phyloP scores from a whole-genome alignment of 2,113 vertebrate genomes.

The Paedocypris sp. region DNA sequence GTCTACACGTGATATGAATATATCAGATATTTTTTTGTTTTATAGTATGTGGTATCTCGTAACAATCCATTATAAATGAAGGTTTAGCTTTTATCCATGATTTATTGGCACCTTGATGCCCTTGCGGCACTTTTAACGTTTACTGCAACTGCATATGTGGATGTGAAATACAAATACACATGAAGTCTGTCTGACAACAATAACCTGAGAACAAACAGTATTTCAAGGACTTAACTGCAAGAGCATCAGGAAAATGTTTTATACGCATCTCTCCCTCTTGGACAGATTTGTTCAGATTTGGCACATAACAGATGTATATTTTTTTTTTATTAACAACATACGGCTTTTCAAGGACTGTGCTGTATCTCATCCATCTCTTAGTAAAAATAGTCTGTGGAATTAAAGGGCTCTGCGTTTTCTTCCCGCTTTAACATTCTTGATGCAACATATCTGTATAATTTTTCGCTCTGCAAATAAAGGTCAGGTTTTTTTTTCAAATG shows the following conservation, averaged over 20 bases:
- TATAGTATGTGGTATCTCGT: too few species aligned
- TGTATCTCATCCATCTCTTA: constrained; percentile 1
- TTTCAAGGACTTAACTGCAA: constrained; percentile 33
- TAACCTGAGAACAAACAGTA: constrained; percentile 37
- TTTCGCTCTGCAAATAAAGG: constrained; percentile 18
- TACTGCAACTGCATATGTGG: constrained; percentile 37
- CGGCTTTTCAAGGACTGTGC: neutral
- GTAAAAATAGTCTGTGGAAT: constrained; percentile 11
- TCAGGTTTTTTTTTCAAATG: neutral
- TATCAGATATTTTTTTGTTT: too few species aligned
- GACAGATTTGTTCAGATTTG: constrained; percentile 26
- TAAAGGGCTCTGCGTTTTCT: neutral
- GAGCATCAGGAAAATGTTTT: constrained; percentile 32
- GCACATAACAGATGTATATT: constrained; percentile 21
- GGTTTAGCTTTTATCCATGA: constrained; percentile 10
- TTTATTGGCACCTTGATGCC: constrained; percentile 31
- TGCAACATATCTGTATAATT: neutral
- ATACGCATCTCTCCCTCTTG: neutral
- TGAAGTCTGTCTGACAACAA: constrained; percentile 37
- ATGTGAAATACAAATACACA: constrained; percentile 32
- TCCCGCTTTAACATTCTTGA: neutral
- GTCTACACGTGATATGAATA: too few species aligned
- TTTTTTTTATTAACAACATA: constrained; percentile 28
- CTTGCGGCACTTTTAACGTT: constrained; percentile 34
- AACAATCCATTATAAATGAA: too few species aligned